Evolutionary conservation across 2,113 vertebrate genomes (phyloP).

Genomic region (Seriola rivoliana): DNA sequence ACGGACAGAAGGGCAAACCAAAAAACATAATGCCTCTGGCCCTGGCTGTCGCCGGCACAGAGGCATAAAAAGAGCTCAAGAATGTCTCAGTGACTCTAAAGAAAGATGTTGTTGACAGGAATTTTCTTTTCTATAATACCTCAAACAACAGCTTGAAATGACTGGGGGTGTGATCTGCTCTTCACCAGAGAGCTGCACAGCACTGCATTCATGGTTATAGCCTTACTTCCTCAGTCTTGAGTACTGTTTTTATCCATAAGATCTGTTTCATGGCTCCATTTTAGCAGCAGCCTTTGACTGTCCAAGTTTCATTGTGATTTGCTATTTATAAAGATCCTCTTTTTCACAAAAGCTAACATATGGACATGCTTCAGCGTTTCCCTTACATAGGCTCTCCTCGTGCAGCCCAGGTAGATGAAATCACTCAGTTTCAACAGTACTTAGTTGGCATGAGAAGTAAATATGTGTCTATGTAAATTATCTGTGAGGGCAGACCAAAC

Average conservation of each 20-base stretch:
- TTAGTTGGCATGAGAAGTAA: neutral
- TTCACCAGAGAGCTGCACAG: too few relatives aligned
- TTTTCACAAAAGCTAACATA: neutral
- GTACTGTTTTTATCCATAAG: too few relatives aligned
- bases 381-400: too few relatives aligned
- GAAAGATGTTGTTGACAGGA: neutral
- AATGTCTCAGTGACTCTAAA: neutral
- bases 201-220: neutral
- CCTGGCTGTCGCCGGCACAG: too few relatives aligned
- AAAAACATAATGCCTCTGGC: too few relatives aligned
- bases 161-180: too few relatives aligned
- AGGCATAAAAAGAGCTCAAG: too few relatives aligned
- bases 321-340: too few relatives aligned
- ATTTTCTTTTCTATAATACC: neutral
- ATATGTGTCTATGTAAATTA: neutral
- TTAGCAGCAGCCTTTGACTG: neutral
- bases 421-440: too few relatives aligned
- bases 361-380: neutral
- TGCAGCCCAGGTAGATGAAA: too few relatives aligned
- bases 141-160: neutral
- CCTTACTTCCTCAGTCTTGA: neutral
- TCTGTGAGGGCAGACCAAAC: neutral
- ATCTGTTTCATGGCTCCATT: conserved; percentile 3
- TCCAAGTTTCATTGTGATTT: neutral
- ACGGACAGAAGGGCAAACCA: too few relatives aligned